phyloP scores from a whole-genome alignment of 2,888 invertebrate genomes.

The Yponomeuta plumbellus region DNA sequence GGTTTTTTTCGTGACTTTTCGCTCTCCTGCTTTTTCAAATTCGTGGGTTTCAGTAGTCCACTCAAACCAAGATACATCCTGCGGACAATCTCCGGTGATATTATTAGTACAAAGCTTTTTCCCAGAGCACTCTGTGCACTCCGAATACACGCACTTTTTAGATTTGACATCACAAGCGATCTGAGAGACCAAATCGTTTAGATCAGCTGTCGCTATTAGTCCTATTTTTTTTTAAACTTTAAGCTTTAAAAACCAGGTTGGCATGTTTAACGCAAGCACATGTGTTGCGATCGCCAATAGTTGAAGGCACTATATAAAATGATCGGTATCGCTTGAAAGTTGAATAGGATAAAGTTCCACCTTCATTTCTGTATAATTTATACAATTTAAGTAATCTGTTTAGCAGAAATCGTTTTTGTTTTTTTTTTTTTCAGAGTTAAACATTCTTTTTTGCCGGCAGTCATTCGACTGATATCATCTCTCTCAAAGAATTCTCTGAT shows the following conservation, averaged over 20 bases:
- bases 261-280: constrained; percentile 7
- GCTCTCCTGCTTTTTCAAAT: too few relatives aligned
- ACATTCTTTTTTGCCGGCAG: constrained; percentile 2
- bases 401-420: constrained; percentile 1
- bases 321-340: background rate
- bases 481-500: background rate
- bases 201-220: background rate
- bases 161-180: constrained; percentile 3
- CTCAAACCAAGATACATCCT: too few relatives aligned
- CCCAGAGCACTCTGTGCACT: too few relatives aligned
- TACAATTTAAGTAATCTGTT: background rate
- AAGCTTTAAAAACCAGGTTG: background rate
- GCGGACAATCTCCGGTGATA: too few relatives aligned
- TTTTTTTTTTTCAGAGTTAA: constrained; percentile 3
- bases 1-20: too few relatives aligned
- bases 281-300: background rate
- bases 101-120: too few relatives aligned
- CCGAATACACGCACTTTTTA: background rate
- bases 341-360: constrained; percentile 5
- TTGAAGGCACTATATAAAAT: background rate
- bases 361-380: constrained; percentile 3
- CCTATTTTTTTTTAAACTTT: constrained; percentile 3
- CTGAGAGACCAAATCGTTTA: constrained; percentile 2
- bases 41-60: too few relatives aligned
- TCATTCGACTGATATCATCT: background rate